Evolutionary conservation across 2,888 invertebrate genomes (phyloP).

Genomic region (Eupithecia inturbata): DNA sequence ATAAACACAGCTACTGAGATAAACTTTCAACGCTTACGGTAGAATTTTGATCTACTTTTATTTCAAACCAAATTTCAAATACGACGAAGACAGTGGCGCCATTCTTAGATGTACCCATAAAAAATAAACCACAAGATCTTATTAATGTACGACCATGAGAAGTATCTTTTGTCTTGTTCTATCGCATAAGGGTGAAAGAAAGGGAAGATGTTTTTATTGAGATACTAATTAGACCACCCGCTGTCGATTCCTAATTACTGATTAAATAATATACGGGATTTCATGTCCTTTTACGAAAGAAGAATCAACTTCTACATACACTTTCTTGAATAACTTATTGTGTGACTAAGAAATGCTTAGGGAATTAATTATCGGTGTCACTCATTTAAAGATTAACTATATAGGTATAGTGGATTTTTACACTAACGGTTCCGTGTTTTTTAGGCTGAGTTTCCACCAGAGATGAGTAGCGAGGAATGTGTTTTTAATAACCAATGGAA

Average conservation of each 20-base stretch:
- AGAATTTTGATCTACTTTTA: constrained; percentile 10
- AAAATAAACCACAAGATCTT: constrained; percentile 5
- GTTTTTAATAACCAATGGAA: not conserved
- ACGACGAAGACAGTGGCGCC: constrained; percentile 25
- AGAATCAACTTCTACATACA: constrained; percentile 24
- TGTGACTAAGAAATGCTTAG: not conserved
- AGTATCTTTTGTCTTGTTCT: constrained; percentile 3
- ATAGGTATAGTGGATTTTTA: not conserved
- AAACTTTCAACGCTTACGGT: constrained; percentile 10
- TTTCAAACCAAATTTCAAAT: constrained; percentile 2
- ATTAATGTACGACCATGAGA: constrained; percentile 5
- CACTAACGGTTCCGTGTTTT: too few species aligned
- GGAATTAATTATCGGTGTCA: not conserved
- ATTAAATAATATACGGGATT: constrained; percentile 32
- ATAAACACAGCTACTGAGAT: constrained; percentile 42
- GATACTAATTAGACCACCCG: constrained; percentile 67
- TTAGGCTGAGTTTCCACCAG: too few species aligned
- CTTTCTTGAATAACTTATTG: constrained; percentile 19
- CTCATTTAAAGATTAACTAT: not conserved
- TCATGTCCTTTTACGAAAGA: constrained; percentile 27
- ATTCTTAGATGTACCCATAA: not conserved
- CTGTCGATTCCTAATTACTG: constrained; percentile 45
- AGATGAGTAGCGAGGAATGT: not conserved
- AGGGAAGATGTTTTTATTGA: constrained; percentile 34
- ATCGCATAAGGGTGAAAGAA: constrained; percentile 16